Conservation (phyloP, 2,113 vertebrate species). For the Dicerorhinus sumatrensis region DNA sequence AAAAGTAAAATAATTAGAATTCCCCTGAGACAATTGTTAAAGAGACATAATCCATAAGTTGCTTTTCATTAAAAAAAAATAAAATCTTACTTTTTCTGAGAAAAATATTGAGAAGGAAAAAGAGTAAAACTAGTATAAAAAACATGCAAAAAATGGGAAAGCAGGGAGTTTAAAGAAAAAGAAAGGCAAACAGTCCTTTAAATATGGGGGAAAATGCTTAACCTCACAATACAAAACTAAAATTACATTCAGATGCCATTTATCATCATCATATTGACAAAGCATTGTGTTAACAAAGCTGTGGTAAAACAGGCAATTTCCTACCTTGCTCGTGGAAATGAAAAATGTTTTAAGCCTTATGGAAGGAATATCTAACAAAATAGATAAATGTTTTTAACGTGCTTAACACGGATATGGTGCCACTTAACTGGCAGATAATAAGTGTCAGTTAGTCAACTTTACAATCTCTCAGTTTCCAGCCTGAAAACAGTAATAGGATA, state of each 20-base stretch:
- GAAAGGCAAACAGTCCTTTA: not conserved
- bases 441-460: not conserved
- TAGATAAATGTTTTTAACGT: not conserved
- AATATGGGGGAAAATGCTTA: not conserved
- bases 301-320: not conserved
- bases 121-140: not conserved
- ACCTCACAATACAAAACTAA: not conserved
- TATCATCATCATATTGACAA: not conserved
- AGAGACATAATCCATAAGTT: not conserved
- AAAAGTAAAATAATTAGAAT: not conserved
- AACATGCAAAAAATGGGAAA: not conserved
- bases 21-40: not conserved
- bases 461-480: not conserved
- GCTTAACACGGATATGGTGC: not conserved
- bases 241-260: not conserved
- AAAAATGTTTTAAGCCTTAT: not conserved
- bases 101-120: not conserved
- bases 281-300: rapidly evolving
- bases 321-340: not conserved
- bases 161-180: not conserved
- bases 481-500: not conserved
- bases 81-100: not conserved
- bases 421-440: no score
- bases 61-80: not conserved
- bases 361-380: not conserved